A percentile compares a stretch with the other conserved stretches of the same genome.
Conservation (phyloP, 2,797 vertebrate genomes). For the Picus viridis region DNA sequence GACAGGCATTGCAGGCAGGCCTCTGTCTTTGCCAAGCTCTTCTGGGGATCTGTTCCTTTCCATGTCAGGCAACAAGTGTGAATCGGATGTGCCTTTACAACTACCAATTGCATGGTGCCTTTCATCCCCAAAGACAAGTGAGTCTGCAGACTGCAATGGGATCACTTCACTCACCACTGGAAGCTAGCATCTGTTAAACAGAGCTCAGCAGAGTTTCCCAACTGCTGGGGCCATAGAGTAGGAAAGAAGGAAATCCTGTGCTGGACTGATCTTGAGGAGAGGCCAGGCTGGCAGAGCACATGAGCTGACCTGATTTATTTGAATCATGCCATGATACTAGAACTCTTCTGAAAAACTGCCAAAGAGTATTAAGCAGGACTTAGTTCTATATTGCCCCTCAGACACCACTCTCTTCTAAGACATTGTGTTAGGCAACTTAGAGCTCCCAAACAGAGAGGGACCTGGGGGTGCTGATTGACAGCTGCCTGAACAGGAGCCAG, state of each 20-base stretch:
- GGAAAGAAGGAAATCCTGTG: conserved; percentile 12
- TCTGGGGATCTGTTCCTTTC: conserved; percentile 51
- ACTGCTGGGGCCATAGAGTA: not conserved
- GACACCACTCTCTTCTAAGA: not conserved
- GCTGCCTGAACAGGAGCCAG: too few relatives aligned
- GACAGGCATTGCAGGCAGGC: not conserved
- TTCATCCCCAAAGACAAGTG: conserved; percentile 28
- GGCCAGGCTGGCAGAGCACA: not conserved
- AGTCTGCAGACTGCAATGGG: not conserved
- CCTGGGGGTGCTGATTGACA: too few relatives aligned
- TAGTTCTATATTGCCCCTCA: not conserved
- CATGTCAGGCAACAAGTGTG: not conserved
- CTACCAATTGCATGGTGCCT: conserved; percentile 54
- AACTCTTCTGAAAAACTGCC: conserved; percentile 7
- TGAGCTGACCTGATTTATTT: not conserved
- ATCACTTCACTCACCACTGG: conserved; percentile 16
- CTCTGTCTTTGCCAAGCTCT: not conserved
- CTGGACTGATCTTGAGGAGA: not conserved
- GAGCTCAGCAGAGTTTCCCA: not conserved
- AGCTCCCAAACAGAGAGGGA: too few relatives aligned
- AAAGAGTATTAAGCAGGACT: not conserved
- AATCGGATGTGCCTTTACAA: conserved; percentile 38
- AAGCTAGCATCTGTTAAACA: not conserved
- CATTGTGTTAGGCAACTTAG: not conserved
- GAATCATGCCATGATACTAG: not conserved